Evolutionary conservation across 2,113 vertebrate genomes (phyloP).

Genomic region (Harpagus bidentatus): DNA sequence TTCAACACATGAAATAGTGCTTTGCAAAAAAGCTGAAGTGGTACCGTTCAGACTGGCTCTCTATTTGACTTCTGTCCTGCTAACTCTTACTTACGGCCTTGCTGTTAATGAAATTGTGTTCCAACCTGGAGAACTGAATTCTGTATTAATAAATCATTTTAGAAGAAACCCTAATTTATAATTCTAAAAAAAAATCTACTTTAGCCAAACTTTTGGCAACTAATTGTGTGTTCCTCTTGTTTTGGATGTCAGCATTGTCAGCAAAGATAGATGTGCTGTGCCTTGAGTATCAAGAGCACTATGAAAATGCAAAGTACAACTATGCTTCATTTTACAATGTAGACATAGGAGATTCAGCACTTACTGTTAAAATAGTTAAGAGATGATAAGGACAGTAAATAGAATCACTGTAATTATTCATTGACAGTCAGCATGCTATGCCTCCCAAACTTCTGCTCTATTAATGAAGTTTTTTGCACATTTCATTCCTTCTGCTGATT

Average conservation of each 20-base stretch:
- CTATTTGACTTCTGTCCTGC: neutral
- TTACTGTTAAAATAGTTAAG: neutral
- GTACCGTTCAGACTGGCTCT: accelerated
- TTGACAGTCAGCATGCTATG: neutral
- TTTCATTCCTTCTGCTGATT: neutral
- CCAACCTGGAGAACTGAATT: neutral
- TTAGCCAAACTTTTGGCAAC: neutral
- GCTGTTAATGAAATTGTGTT: neutral
- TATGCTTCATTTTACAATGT: neutral
- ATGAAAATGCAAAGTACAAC: neutral
- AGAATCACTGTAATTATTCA: neutral
- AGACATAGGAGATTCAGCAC: neutral
- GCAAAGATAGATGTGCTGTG: neutral
- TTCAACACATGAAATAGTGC: neutral
- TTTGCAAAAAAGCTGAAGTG: neutral
- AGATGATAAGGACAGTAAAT: neutral
- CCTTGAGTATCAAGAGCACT: neutral
- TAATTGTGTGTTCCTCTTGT: neutral
- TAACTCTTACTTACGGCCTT: neutral
- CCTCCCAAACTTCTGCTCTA: neutral
- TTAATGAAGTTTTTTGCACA: neutral
- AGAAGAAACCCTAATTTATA: neutral
- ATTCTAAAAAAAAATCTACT: neutral
- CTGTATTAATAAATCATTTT: neutral
- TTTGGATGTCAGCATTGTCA: neutral